Evolutionary conservation across 2,113 vertebrate genomes (phyloP).

Genomic region (Thinocorus orbignyianus): DNA sequence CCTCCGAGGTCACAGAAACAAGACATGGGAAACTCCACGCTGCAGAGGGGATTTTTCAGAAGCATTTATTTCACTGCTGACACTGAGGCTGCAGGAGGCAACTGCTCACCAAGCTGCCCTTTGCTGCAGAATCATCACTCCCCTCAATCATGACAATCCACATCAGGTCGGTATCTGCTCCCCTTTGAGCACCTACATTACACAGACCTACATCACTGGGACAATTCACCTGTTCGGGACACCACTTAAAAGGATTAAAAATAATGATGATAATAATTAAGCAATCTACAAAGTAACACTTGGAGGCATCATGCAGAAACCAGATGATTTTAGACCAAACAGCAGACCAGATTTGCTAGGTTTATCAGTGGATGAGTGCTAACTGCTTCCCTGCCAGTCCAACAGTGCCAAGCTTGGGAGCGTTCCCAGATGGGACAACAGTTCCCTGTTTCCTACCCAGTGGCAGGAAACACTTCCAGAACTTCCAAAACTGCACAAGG

Average conservation of each 20-base stretch:
- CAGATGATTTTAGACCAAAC: not conserved
- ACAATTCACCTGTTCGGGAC: slow-evolving; percentile 12
- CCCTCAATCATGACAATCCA: not conserved
- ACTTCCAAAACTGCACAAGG: not conserved
- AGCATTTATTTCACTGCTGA: slow-evolving; percentile 70
- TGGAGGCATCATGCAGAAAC: slow-evolving; percentile 61
- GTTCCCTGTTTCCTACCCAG: not conserved
- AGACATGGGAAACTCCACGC: not conserved
- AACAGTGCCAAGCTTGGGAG: not conserved
- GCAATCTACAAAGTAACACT: slow-evolving; percentile 46
- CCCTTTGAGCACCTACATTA: not conserved
- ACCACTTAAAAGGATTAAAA: slow-evolving; percentile 36
- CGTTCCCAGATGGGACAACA: not conserved
- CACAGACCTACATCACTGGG: slow-evolving; percentile 24
- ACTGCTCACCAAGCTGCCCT: not conserved
- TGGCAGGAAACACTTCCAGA: slow-evolving; percentile 3
- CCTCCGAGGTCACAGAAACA: rapidly evolving
- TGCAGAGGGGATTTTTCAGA: not conserved
- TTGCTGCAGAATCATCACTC: not conserved
- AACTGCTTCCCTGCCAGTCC: not conserved
- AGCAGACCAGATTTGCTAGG: not conserved
- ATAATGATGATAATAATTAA: slow-evolving; percentile 9
- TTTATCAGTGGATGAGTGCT: not conserved
- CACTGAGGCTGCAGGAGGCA: slow-evolving; percentile 30
- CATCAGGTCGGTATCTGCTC: rapidly evolving